phyloP scores from a whole-genome alignment of 2,888 invertebrate species.

The Cephus sareptanus region DNA sequence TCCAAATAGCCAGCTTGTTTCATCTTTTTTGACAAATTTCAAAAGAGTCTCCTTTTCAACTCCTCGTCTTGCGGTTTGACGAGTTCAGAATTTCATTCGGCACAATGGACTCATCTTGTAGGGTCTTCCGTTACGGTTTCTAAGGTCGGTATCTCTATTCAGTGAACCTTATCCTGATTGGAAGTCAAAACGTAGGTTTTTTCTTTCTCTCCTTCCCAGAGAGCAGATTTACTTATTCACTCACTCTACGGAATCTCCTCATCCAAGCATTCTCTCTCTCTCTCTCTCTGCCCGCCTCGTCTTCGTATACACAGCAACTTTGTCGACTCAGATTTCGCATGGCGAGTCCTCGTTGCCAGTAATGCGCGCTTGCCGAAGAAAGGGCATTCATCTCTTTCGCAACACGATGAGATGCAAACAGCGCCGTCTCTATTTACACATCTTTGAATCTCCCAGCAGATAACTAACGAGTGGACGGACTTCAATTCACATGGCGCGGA shows the following conservation, averaged over 20 bases:
- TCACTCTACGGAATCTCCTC: background rate
- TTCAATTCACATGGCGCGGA: background rate
- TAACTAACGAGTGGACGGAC: constrained; percentile 33
- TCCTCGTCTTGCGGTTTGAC: background rate
- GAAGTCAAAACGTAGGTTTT: background rate
- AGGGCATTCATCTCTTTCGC: constrained; percentile 57
- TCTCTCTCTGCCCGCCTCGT: background rate
- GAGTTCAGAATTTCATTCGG: background rate
- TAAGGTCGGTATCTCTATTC: background rate
- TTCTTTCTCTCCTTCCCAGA: background rate
- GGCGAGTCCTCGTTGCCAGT: background rate
- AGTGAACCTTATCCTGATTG: background rate
- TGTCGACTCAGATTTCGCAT: background rate
- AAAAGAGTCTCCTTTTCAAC: background rate
- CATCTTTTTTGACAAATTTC: background rate
- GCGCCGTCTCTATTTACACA: constrained; percentile 57
- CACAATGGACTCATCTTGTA: background rate
- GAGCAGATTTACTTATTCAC: background rate
- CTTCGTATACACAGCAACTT: background rate
- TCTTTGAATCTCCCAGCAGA: constrained; percentile 63
- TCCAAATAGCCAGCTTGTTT: background rate
- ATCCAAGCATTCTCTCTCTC: background rate
- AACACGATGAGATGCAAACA: constrained; percentile 63
- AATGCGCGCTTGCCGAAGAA: constrained; percentile 15
- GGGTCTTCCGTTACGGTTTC: background rate